A percentile compares a stretch with the other conserved stretches of the same genome.
These are phyloP conservation scores for Lasioglossum oenotherae DNA, from an alignment of 2,888 invertebrate species.

Conservation along the genomic window DNA sequence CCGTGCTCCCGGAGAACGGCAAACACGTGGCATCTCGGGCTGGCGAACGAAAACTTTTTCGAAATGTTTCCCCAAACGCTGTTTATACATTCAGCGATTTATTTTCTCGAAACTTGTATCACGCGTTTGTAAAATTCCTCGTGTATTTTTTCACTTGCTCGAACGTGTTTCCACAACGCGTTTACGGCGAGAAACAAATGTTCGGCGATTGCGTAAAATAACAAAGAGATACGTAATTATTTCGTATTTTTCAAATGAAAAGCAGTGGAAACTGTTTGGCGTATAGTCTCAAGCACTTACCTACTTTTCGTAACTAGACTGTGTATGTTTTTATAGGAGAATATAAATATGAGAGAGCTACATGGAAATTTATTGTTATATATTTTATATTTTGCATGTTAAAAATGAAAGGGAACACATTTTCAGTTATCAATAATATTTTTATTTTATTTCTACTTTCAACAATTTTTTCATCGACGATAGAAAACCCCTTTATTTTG, in stretches of 20 bases:
- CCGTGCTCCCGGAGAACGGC: not conserved
- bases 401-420: too few relatives aligned
- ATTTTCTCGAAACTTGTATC: not conserved
- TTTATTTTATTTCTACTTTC: too few relatives aligned
- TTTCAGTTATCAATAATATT: too few relatives aligned
- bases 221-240: not conserved
- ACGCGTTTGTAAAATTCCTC: not conserved
- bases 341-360: too few relatives aligned
- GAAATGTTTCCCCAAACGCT: slow-evolving; percentile 13
- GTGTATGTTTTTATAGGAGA: too few relatives aligned
- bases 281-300: not conserved
- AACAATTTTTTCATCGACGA: too few relatives aligned
- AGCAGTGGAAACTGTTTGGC: not conserved
- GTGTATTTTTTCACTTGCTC: not conserved
- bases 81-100: not conserved
- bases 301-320: too few relatives aligned
- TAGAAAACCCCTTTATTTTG: too few relatives aligned
- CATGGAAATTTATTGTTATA: too few relatives aligned
- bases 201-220: not conserved
- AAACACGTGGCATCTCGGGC: not conserved
- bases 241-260: not conserved
- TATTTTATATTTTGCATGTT: too few relatives aligned
- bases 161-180: not conserved
- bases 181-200: not conserved
- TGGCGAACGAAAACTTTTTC: not conserved